Percentiles rank a stretch among this genome's conserved stretches.
Evolutionary conservation across 1,140 invertebrate genomes (phyloP).

Genomic region (Bombus fervidus): DNA sequence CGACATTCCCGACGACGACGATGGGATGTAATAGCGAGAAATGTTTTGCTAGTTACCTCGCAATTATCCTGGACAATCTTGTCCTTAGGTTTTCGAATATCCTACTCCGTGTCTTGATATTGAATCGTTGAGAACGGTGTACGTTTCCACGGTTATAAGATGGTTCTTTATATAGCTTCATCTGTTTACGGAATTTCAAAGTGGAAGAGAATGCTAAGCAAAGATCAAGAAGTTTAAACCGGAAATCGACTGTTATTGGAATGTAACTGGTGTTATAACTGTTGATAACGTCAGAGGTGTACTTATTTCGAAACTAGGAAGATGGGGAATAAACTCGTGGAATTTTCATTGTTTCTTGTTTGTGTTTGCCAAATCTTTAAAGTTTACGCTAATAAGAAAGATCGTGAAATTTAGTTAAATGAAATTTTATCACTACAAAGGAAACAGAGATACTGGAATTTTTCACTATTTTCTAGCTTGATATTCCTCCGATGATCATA

Average conservation of each 20-base stretch:
- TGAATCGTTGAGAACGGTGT: neutral
- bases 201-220: neutral
- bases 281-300: neutral
- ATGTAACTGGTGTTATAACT: neutral
- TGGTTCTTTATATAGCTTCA: neutral
- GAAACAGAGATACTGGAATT: neutral
- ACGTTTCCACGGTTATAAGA: neutral
- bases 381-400: neutral
- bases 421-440: neutral
- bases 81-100: slow-evolving; percentile 2
- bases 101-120: neutral
- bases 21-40: neutral
- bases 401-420: neutral
- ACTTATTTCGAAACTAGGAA: neutral
- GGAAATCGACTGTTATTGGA: slow-evolving; percentile 4
- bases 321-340: neutral
- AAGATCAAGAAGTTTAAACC: slow-evolving; percentile 4
- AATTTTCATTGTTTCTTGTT: neutral
- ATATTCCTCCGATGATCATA: neutral
- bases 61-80: slow-evolving; percentile 16
- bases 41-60: slow-evolving; percentile 23
- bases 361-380: neutral
- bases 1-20: neutral
- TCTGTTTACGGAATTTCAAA: neutral
- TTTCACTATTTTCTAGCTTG: neutral